Conservation (phyloP, 2,113 vertebrate genomes). For the Crotophaga sulcirostris region DNA sequence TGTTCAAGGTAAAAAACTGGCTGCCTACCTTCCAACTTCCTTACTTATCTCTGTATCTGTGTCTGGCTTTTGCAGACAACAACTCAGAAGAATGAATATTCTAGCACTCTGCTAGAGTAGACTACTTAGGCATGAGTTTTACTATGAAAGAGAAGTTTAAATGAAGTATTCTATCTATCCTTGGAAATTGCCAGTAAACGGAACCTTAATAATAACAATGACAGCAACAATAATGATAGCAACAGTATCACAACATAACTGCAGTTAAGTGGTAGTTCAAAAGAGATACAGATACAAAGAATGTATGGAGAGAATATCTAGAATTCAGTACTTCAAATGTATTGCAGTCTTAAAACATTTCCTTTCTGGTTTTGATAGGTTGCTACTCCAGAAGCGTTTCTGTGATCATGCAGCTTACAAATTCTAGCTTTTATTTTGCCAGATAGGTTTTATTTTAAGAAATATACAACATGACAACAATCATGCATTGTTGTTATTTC, state of each 20-base stretch:
- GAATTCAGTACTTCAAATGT: background rate
- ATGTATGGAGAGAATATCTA: background rate
- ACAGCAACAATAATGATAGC: background rate
- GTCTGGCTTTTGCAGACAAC: background rate
- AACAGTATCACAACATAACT: background rate
- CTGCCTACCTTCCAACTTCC: background rate
- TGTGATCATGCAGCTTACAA: background rate
- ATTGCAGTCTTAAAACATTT: background rate
- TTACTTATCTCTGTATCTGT: background rate
- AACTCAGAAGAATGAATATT: background rate
- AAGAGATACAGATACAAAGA: background rate
- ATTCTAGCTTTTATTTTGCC: background rate
- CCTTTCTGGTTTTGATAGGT: background rate
- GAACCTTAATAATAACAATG: background rate
- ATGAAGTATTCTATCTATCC: background rate
- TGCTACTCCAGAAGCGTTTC: background rate
- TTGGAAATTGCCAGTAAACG: background rate
- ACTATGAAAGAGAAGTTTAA: background rate
- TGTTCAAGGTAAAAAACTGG: constrained; percentile 83
- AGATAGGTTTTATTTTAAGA: background rate
- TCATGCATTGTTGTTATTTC: background rate
- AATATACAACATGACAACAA: background rate
- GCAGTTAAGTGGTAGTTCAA: background rate
- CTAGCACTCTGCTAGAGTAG: background rate
- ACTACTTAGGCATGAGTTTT: background rate